Percentiles rank a stretch among this genome's conserved stretches.
Conservation (phyloP, 2,888 invertebrate species). For the Nebria salina region DNA sequence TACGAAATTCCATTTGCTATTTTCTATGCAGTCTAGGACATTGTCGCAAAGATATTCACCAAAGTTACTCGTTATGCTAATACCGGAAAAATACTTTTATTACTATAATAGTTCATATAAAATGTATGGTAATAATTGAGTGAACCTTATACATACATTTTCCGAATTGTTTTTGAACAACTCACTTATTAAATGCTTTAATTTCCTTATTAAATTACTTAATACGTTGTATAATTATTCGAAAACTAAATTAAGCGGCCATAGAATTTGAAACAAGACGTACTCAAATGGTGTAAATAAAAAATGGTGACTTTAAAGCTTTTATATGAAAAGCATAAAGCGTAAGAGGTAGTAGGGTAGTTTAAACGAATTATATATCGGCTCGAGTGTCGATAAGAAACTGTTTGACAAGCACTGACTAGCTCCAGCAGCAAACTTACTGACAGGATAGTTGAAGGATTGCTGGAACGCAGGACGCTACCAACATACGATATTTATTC, state of each 20-base stretch:
- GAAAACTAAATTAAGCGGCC: neutral
- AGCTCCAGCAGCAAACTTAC: slow-evolving; percentile 9
- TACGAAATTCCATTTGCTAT: neutral
- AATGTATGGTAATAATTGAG: no score
- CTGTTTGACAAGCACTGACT: slow-evolving; percentile 9
- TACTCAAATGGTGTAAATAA: neutral
- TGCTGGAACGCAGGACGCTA: slow-evolving; percentile 16
- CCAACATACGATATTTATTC: slow-evolving; percentile 29
- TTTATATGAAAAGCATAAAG: no score
- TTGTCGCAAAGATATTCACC: neutral
- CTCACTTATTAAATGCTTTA: no score
- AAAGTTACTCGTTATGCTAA: neutral
- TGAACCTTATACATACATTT: no score
- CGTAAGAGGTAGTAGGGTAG: no score
- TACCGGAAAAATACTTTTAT: no score
- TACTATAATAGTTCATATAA: no score
- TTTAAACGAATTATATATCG: no score
- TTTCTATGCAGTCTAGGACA: neutral
- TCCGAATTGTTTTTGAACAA: no score
- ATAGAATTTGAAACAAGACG: neutral
- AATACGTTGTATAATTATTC: no score
- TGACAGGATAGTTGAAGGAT: slow-evolving; percentile 37
- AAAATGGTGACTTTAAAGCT: no score
- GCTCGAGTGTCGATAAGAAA: neutral
- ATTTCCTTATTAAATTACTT: no score